phyloP scores from a whole-genome alignment of 2,888 invertebrate species.

The Acrocera orbiculus region DNA sequence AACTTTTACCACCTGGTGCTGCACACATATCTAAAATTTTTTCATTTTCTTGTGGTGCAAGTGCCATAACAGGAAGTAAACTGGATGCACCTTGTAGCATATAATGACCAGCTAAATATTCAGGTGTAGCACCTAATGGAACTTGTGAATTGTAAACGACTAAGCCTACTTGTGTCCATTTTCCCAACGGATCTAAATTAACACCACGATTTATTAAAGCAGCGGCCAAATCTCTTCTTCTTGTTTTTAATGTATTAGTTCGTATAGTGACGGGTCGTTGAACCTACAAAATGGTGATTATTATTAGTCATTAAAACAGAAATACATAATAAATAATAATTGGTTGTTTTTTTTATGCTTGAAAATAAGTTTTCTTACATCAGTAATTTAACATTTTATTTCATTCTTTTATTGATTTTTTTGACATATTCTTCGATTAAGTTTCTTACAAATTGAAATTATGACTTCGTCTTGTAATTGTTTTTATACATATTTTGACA shows the following conservation, averaged over 20 bases:
- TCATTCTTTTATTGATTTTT: no score
- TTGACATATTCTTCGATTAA: no score
- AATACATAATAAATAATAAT: no score
- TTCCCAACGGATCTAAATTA: slow-evolving; percentile 93
- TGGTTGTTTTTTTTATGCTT: no score
- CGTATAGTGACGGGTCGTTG: slow-evolving; percentile 89
- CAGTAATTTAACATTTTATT: no score
- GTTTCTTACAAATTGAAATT: no score
- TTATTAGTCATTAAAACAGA: no score
- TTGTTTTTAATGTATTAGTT: slow-evolving; percentile 85
- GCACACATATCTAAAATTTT: slow-evolving; percentile 91
- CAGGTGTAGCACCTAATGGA: slow-evolving; percentile 95
- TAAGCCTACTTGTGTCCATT: slow-evolving; percentile 97
- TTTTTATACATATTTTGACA: no score
- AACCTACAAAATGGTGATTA: slow-evolving; percentile 18
- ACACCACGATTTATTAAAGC: slow-evolving; percentile 91
- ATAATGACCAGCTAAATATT: slow-evolving; percentile 96
- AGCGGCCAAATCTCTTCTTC: slow-evolving; percentile 83
- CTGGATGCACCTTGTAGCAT: slow-evolving; percentile 94
- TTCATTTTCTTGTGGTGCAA: slow-evolving; percentile 93
- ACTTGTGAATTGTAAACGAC: slow-evolving; percentile 93
- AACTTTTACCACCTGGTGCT: slow-evolving; percentile 97
- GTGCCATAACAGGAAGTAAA: slow-evolving; percentile 91
- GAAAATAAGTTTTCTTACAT: no score
- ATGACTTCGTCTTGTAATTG: no score